These are phyloP conservation scores for Pteria penguin DNA, from an alignment of 2,888 invertebrate species.

Conservation along the genomic window DNA sequence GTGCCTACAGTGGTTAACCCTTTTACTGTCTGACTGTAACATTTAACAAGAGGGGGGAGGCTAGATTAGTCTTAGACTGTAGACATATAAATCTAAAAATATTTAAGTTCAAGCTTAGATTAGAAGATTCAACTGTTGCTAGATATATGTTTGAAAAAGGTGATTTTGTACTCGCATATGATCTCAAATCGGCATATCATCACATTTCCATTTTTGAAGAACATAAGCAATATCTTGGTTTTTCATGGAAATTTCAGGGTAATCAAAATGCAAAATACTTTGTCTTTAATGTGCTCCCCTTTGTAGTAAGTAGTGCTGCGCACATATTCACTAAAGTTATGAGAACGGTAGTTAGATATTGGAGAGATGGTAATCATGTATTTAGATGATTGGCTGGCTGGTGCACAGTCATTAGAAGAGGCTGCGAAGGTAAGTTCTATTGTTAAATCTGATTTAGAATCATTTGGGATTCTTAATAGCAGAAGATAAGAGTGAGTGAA, in stretches of 20 bases:
- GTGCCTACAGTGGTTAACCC: too few species aligned
- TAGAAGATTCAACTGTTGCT: constrained; percentile 24
- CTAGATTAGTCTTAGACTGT: constrained; percentile 20
- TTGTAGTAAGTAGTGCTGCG: constrained; percentile 33
- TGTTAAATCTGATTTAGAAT: constrained; percentile 4
- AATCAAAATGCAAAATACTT: constrained; percentile 8
- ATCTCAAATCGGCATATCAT: constrained; percentile 43
- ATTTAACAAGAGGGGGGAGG: too few species aligned
- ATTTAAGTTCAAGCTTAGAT: constrained; percentile 28
- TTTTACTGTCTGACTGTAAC: too few species aligned
- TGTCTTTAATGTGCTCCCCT: constrained; percentile 32
- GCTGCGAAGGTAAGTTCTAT: not conserved
- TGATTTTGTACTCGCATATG: constrained; percentile 38
- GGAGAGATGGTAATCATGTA: constrained; percentile 21
- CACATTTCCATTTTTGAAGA: constrained; percentile 28
- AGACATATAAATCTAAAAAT: constrained; percentile 14
- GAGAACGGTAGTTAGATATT: constrained; percentile 1
- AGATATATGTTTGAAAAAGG: constrained; percentile 26
- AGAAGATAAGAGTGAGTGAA: constrained; percentile 19
- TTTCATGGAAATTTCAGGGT: constrained; percentile 22
- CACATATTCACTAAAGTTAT: constrained; percentile 16
- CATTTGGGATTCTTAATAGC: constrained; percentile 17
- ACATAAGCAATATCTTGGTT: constrained; percentile 28
- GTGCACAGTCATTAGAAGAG: too few species aligned
- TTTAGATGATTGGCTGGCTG: constrained; percentile 36